Evolutionary conservation across 2,888 invertebrate species (phyloP).

Genomic region (Lacanobia oleracea): DNA sequence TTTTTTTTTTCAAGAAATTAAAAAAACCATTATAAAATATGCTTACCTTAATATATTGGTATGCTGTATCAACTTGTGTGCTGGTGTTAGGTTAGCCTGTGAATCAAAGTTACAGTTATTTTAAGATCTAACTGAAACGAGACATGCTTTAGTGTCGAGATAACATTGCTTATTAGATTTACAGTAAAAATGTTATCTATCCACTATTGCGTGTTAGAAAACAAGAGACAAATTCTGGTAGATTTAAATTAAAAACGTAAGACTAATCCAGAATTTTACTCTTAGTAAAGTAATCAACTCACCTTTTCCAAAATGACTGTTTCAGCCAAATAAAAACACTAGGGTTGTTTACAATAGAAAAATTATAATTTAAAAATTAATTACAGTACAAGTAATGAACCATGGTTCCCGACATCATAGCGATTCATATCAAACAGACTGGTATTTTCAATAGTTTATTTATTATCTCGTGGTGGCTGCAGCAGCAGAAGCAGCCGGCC

Average conservation of each 20-base stretch:
- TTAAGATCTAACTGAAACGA: neutral
- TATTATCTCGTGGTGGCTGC: slow-evolving; percentile 46
- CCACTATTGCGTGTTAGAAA: slow-evolving; percentile 14
- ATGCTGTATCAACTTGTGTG: neutral
- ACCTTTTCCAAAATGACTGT: slow-evolving; percentile 64
- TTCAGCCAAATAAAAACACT: slow-evolving; percentile 74
- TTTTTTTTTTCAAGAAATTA: too few species aligned
- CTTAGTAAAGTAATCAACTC: slow-evolving; percentile 62
- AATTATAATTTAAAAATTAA: slow-evolving; percentile 91
- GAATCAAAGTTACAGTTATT: slow-evolving; percentile 27
- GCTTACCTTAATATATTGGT: slow-evolving; percentile 1
- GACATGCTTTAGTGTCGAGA: slow-evolving; percentile 5
- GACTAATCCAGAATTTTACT: slow-evolving; percentile 20
- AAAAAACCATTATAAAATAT: neutral
- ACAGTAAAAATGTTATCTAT: neutral
- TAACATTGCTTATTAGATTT: neutral
- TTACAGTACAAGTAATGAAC: slow-evolving; percentile 87
- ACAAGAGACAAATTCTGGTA: slow-evolving; percentile 22
- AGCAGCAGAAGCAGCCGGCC: slow-evolving; percentile 26
- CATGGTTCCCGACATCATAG: slow-evolving; percentile 65
- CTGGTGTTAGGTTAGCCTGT: slow-evolving; percentile 12
- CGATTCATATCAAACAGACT: slow-evolving; percentile 66
- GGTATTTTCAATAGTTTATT: slow-evolving; percentile 62
- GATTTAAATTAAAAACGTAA: neutral
- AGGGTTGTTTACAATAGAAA: slow-evolving; percentile 85